Conservation (phyloP, 2,888 invertebrate genomes). For the Cordilura impudica region DNA sequence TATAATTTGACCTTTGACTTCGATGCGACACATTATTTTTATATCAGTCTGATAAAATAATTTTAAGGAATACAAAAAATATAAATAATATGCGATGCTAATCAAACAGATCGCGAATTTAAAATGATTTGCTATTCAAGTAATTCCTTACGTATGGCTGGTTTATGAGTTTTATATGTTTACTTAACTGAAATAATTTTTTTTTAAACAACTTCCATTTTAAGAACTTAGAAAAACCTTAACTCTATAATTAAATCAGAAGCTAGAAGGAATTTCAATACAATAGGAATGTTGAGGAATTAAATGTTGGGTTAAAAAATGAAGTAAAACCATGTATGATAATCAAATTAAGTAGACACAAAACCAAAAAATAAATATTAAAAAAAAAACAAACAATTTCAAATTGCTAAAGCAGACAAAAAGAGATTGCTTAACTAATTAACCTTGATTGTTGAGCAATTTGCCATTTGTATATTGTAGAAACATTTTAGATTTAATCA, state of each 20-base stretch:
- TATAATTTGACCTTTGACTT: no score
- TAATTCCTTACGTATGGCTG: no score
- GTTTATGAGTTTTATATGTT: no score
- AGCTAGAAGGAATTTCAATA: constrained; percentile 40
- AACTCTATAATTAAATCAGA: constrained; percentile 32
- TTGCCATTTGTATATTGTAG: constrained; percentile 29
- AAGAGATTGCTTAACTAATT: constrained; percentile 48
- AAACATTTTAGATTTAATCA: constrained; percentile 54
- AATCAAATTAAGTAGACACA: constrained; percentile 40
- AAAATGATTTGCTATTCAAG: no score
- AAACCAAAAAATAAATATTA: neutral
- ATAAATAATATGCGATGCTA: no score
- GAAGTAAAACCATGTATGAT: neutral
- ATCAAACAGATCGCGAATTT: no score
- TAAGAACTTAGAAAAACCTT: constrained; percentile 27
- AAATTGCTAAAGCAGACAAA: neutral
- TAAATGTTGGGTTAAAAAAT: neutral
- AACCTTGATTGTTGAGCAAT: constrained; percentile 45
- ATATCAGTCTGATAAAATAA: no score
- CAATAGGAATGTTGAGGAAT: constrained; percentile 23
- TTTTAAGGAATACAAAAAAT: no score
- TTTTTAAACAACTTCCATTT: constrained; percentile 3
- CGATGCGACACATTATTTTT: no score
- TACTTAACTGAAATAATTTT: no score
- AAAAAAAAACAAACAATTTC: neutral